These are phyloP conservation scores for Eretmocerus hayati DNA, from an alignment of 2,888 invertebrate genomes.

Conservation along the genomic window DNA sequence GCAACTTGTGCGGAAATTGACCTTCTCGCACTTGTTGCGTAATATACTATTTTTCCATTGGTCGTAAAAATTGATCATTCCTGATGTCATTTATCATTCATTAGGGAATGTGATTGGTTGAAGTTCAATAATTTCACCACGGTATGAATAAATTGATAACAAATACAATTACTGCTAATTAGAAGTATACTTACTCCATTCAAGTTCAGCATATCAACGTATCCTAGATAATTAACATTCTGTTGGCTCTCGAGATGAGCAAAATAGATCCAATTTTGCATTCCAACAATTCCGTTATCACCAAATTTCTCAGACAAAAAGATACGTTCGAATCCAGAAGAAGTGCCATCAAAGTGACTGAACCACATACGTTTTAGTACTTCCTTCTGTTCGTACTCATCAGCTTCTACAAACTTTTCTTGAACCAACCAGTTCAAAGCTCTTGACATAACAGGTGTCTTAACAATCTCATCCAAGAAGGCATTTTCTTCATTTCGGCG, in stretches of 20 bases:
- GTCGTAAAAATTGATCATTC: too few relatives aligned
- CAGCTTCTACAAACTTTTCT: conserved; percentile 32
- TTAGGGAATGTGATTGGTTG: too few relatives aligned
- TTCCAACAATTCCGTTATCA: conserved; percentile 60
- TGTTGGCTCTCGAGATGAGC: conserved; percentile 53
- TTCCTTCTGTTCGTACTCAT: conserved; percentile 56
- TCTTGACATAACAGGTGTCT: conserved; percentile 33
- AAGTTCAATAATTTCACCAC: too few relatives aligned
- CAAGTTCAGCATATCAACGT: conserved; percentile 60
- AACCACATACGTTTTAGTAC: conserved; percentile 70
- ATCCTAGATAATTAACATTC: conserved; percentile 69
- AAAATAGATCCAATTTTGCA: conserved; percentile 89
- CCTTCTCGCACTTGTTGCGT: too few relatives aligned
- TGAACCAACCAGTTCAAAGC: conserved; percentile 34
- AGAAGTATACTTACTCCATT: conserved; percentile 60
- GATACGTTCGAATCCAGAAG: conserved; percentile 88
- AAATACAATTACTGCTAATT: too few relatives aligned
- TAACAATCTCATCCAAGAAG: conserved; percentile 33
- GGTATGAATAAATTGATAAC: too few relatives aligned
- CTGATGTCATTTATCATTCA: too few relatives aligned
- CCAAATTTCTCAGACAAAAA: conserved; percentile 82
- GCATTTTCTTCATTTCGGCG: conserved; percentile 31
- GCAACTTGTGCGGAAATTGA: too few relatives aligned
- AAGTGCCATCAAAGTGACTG: conserved; percentile 68
- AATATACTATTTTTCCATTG: too few relatives aligned